These are phyloP conservation scores for Thalassoma bifasciatum DNA, from an alignment of 2,113 vertebrate species.

Conservation along the genomic window DNA sequence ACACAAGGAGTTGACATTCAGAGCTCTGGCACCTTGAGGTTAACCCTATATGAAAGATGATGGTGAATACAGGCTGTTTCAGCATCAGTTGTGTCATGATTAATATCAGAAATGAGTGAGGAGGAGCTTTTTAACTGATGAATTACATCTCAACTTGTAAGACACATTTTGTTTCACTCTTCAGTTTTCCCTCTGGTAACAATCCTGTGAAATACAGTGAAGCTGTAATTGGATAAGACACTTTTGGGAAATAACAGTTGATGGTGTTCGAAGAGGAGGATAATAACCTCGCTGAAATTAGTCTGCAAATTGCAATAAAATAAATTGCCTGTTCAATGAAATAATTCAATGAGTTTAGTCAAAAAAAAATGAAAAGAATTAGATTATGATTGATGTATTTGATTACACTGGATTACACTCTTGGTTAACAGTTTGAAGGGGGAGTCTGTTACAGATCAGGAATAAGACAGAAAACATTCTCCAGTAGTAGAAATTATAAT, in stretches of 20 bases:
- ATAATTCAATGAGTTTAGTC: constrained; percentile 60
- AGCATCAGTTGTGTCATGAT: constrained; percentile 62
- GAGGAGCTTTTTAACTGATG: not conserved
- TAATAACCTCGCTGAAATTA: constrained; percentile 79
- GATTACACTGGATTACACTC: constrained; percentile 31
- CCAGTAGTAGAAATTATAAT: too few species aligned
- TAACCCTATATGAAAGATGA: constrained; percentile 75
- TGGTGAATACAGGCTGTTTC: constrained; percentile 64
- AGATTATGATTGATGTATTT: constrained; percentile 73
- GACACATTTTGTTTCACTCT: constrained; percentile 55
- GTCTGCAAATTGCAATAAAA: constrained; percentile 75
- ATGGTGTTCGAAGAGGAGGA: constrained; percentile 77
- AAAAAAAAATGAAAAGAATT: constrained; percentile 74
- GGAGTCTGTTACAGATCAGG: too few species aligned
- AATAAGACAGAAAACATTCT: too few species aligned
- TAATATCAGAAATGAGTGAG: constrained; percentile 50
- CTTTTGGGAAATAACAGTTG: constrained; percentile 79
- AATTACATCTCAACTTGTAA: constrained; percentile 9
- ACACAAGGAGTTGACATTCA: constrained; percentile 81
- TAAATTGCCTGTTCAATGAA: constrained; percentile 77
- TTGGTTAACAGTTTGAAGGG: not conserved
- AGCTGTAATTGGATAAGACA: constrained; percentile 76
- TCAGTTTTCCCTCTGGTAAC: constrained; percentile 66
- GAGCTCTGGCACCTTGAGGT: constrained; percentile 79
- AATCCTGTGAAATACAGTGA: constrained; percentile 57